Base-by-base conservation (phyloP, 2,888 invertebrate genomes). In the Caprella mutica region DNA sequence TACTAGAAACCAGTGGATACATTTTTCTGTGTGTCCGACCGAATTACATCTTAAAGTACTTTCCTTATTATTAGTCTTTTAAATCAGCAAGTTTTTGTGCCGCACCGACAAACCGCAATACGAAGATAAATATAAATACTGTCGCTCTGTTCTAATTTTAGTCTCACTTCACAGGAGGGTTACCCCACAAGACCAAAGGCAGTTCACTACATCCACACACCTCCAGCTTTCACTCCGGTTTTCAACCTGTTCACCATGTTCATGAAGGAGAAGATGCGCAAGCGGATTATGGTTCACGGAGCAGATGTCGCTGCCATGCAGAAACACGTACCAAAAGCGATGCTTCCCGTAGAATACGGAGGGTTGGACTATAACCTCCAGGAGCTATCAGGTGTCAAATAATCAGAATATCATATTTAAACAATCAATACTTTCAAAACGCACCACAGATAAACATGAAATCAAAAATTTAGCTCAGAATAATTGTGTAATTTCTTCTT, bases 241-340 rank as follows among this genome's bases (percentile, higher is more conserved):
- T 55, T 46, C 38, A 42, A 55, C 27, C 27, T 55, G 21, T 42
- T 29, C 8, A 55, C 27, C 14, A 44, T 19, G 35, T 55, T 55
- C 24, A 55, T 46, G 30, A 55, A 33, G 35, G 55, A 55, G n/a
- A 51, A 56, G 19, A 56, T 56, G 51, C 29, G 42, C n/a, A 56
- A 42, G 17, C 42, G 46, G 55, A 46, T 55, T 17, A 43, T 48
- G 46, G 46, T 55, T 4, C 55, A 55, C n/a, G 33, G 14, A 17
- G 23, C 40, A 2, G 30, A 55, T 2, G 23, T 12, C 2, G 21
- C 21, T 1, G 14, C 29, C 21, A 27, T 55, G 3, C 33, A 44
- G 27, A 30, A 23, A 43, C 46, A 55, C n/a, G 19, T 44, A 17
- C 55, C 55, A 9, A 30, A 26, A n/a, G 24, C 23, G 5, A 46